A percentile compares a stretch with the other conserved stretches of the same genome.
These are phyloP conservation scores for Cyprinus carpio DNA, from an alignment of 2,113 vertebrate genomes.

Conservation along the genomic window DNA sequence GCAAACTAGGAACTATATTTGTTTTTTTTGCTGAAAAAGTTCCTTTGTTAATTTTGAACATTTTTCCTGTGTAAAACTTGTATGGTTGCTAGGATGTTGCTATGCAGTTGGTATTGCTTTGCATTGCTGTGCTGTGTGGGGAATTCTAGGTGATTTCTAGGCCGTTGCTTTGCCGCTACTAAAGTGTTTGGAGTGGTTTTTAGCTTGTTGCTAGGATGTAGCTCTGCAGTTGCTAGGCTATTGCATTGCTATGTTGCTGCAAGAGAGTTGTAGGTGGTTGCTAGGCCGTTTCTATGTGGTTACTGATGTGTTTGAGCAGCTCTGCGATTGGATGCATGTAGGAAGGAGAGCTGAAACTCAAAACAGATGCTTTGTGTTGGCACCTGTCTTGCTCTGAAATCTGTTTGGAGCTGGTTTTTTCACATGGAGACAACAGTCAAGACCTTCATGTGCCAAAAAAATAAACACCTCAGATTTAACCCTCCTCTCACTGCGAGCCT, in stretches of 20 bases:
- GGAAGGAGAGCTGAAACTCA: slow-evolving; percentile 71
- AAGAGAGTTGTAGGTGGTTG: neutral
- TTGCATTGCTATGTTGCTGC: neutral
- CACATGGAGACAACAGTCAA: slow-evolving; percentile 74
- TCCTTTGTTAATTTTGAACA: neutral
- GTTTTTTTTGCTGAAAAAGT: neutral
- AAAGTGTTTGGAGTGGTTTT: neutral
- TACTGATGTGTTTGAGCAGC: slow-evolving; percentile 1
- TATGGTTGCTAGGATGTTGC: neutral
- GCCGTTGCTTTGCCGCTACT: too few species aligned
- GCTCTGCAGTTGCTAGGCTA: neutral
- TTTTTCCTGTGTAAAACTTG: too few species aligned
- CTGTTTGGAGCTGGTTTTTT: too few species aligned
- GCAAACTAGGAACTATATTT: neutral
- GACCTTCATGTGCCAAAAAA: slow-evolving; percentile 68
- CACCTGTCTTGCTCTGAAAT: slow-evolving; percentile 77
- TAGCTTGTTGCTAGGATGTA: too few species aligned
- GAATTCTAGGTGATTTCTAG: too few species aligned
- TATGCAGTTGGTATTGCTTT: neutral
- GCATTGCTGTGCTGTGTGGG: neutral
- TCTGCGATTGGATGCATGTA: slow-evolving; percentile 6
- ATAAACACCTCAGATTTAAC: slow-evolving; percentile 72
- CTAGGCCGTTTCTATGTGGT: neutral
- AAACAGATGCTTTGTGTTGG: slow-evolving; percentile 82
- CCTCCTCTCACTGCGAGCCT: slow-evolving; percentile 60